A percentile compares a stretch with the other conserved stretches of the same genome.
Conservation (phyloP, 2,113 vertebrate species). For the Danio rerio region GRCz12tu NC_133182.1:41696001-41696500, state of each 20-base stretch:
- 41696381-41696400: slow-evolving; percentile 91
- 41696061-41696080: slow-evolving; percentile 74
- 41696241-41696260: slow-evolving; percentile 64
- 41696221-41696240: slow-evolving; percentile 80
- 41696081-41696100: slow-evolving; percentile 92
- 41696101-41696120: slow-evolving; percentile 84
- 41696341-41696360: slow-evolving; percentile 78
- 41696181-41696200: slow-evolving; percentile 87
- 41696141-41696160: slow-evolving; percentile 83
- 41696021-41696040: slow-evolving; percentile 73
- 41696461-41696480: slow-evolving; percentile 69
- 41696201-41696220: slow-evolving; percentile 87
- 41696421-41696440: slow-evolving; percentile 69
- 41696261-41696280: slow-evolving; percentile 61
- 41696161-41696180: slow-evolving; percentile 94
- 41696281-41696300: slow-evolving; percentile 63
- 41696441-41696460: slow-evolving; percentile 59
- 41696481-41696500: slow-evolving; percentile 72
- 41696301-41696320: slow-evolving; percentile 87
- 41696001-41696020: slow-evolving; percentile 84
- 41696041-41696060: slow-evolving; percentile 71
- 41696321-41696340: slow-evolving; percentile 89
- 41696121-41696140: slow-evolving; percentile 79
- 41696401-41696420: slow-evolving; percentile 85
- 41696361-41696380: slow-evolving; percentile 83